Evolutionary conservation across 2,113 vertebrate species (phyloP).

Genomic region (Pipa parva): DNA sequence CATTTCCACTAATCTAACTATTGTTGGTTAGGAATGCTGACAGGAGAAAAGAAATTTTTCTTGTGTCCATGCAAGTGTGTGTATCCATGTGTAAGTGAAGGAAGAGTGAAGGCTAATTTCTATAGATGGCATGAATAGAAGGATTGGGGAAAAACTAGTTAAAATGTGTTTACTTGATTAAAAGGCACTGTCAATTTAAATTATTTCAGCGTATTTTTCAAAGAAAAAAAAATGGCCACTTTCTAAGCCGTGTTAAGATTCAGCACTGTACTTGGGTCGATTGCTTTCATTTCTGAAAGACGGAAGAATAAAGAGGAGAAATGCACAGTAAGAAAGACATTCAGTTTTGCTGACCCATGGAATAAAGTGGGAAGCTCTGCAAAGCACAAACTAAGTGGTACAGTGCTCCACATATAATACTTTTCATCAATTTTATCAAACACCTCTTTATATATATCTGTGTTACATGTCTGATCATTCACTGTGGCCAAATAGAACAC

Average conservation of each 20-base stretch:
- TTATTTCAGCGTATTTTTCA: slow-evolving; percentile 72
- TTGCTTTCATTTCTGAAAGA: slow-evolving; percentile 9
- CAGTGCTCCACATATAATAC: slow-evolving; percentile 3
- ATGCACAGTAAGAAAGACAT: slow-evolving; percentile 35
- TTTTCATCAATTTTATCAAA: slow-evolving; percentile 27
- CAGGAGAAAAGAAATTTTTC: slow-evolving; percentile 99
- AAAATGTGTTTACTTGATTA: slow-evolving; percentile 86
- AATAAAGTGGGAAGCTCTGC: slow-evolving; percentile 15
- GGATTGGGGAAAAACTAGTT: slow-evolving; percentile 94
- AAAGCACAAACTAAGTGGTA: slow-evolving; percentile 9
- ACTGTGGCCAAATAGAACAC: background rate
- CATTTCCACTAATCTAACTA: slow-evolving; percentile 99
- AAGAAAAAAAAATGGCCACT: slow-evolving; percentile 57
- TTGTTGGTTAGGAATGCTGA: slow-evolving; percentile 99
- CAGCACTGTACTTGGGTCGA: slow-evolving; percentile 35
- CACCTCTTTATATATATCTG: slow-evolving; percentile 8
- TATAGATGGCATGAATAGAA: slow-evolving; percentile 97
- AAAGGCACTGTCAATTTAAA: slow-evolving; percentile 79
- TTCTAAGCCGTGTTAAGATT: slow-evolving; percentile 60
- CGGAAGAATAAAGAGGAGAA: slow-evolving; percentile 15
- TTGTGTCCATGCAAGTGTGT: slow-evolving; percentile 99
- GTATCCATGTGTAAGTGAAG: slow-evolving; percentile 99
- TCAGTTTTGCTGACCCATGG: slow-evolving; percentile 36
- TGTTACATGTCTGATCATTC: background rate
- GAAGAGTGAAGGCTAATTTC: slow-evolving; percentile 99